Base-by-base conservation (phyloP, 2,113 vertebrate species). In the Corapipo altera region DNA sequence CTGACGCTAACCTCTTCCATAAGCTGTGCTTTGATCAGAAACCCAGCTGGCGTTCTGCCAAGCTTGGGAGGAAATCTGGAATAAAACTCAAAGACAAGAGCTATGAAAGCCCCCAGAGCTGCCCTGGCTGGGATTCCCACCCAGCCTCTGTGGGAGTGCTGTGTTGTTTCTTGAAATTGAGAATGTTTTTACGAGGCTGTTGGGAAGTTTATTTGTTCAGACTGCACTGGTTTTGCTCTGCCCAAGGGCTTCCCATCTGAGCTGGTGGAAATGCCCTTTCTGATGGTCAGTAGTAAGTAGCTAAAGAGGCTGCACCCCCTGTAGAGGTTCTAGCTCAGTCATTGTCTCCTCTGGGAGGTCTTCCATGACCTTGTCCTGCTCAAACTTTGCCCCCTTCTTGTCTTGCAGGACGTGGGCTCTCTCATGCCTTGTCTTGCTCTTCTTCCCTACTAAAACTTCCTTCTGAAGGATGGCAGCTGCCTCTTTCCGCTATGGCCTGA, bases 401-500 rank as follows among this genome's bases (percentile, higher is more conserved):
- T 74, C 46, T 84, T 89, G 7, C 93, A 62, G 62, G 58, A 59
- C 39, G 28, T 17, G 21, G 48, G 39, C 43, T 51, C 84, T 83
- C 54, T 87, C 51, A 80, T 89, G 96, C 88, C 62, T 52, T 22
- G 49, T 12, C 66, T 79, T 12, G 0, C 48, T 57, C 79, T 43
- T 43, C 65, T 92, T 16, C 71, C 74, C n/a, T 44, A 35, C 48
- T 92, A 15, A 95, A 44, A 59, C 10, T 30, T 67, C 57, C 46
- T 65, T 5, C 30, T 1, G 41, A 39, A 84, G 88, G 91, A 92
- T 49, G 33, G 73, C 54, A 17, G 96, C 97, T 5, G 93, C 97
- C 61, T 86, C 87, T 20, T 88, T 97, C 54, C 96, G 97, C 70
- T 97, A 96, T 3, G 96, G 97, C 49, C 4, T 97, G 85, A 97